Base-by-base conservation (phyloP, 2,888 invertebrate species). In the Xestia sexstrigata region DNA sequence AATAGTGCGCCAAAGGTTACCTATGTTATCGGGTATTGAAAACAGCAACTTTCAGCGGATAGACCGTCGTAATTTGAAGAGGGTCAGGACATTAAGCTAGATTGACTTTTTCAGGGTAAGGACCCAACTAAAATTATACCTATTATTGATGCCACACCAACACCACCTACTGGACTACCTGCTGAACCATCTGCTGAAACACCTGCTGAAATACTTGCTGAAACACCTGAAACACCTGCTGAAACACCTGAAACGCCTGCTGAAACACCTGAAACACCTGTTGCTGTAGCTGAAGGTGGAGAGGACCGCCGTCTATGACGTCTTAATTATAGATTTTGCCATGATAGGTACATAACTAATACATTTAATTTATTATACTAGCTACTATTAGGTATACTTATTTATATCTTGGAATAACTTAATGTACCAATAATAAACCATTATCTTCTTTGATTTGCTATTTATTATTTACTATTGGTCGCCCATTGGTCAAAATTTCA, bases 341-440 rank as follows among this genome's bases (percentile, higher is more conserved):
- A 6, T n/a, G 6, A 26, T 58, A 35, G n/a, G 11, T 55, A n/a
- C 55, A 13, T 55, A 13, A 55, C 7, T 26, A 58, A 26, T 26
- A 26, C 4, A 26, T 58, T 58, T 26, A 58, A 26, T 58, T 58
- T 15, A 58, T 58, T 7, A 26, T 45, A 20, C 17, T 35, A 23
- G 23, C 8, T 71, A 4, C 8, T 70, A 45, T 20, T 73, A 26
- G 35, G 42, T 42, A 9, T 13, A 9, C 35, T 39, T 58, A 30
- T 20, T 68, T 39, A 69, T 49, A 45, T 30, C n/a, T 52, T 26
- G 23, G 39, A 72, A 15, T 47, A 78, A n/a, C 26, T 45, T 26
- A n/a, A 39, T 60, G 17, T 45, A 42, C 9, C 7, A 9, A 9
- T 9, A 79, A 52, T 76, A 77, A 8, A 76, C 17, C 17, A n/a